Evolutionary conservation across 2,113 vertebrate genomes (phyloP).

Genomic region (Brienomyrus brachyistius): DNA sequence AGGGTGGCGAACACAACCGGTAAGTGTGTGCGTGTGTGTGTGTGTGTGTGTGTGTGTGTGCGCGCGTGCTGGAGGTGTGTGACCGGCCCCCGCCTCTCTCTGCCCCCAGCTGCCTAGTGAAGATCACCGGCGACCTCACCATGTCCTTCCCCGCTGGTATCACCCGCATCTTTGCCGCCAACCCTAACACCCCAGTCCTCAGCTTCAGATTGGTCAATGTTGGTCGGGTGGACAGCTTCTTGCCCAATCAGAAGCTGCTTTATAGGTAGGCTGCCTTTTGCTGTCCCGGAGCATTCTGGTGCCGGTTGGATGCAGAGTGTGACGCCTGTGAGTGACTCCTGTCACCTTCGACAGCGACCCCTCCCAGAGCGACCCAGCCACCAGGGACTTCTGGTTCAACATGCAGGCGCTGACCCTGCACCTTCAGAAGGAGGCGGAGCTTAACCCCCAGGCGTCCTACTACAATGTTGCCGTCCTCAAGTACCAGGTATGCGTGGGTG

Average conservation of each 20-base stretch:
- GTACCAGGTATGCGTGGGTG: slow-evolving; percentile 71
- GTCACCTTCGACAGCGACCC: slow-evolving; percentile 65
- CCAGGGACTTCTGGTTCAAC: slow-evolving; percentile 93
- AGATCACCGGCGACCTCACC: slow-evolving; percentile 86
- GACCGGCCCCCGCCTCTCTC: neutral
- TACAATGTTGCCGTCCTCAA: slow-evolving; percentile 84
- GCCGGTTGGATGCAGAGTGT: neutral
- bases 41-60: neutral
- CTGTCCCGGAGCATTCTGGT: neutral
- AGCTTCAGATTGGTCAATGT: slow-evolving; percentile 82
- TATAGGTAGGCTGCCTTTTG: slow-evolving; percentile 68
- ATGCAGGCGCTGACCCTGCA: slow-evolving; percentile 79
- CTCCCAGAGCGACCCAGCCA: slow-evolving; percentile 83
- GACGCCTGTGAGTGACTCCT: neutral
- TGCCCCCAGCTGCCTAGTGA: slow-evolving; percentile 75
- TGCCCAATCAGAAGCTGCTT: slow-evolving; percentile 81
- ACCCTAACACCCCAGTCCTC: slow-evolving; percentile 73
- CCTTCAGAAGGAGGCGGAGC: slow-evolving; percentile 80
- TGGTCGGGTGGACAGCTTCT: slow-evolving; percentile 71
- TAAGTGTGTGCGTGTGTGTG: slow-evolving; percentile 39
- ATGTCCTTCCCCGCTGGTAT: slow-evolving; percentile 95
- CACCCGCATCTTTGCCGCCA: slow-evolving; percentile 68
- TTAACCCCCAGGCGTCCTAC: slow-evolving; percentile 78
- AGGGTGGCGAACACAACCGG: slow-evolving; percentile 77
- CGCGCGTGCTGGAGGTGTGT: neutral